Evolutionary conservation across 2,888 invertebrate species (phyloP).

Genomic region (Ellobium chinense): DNA sequence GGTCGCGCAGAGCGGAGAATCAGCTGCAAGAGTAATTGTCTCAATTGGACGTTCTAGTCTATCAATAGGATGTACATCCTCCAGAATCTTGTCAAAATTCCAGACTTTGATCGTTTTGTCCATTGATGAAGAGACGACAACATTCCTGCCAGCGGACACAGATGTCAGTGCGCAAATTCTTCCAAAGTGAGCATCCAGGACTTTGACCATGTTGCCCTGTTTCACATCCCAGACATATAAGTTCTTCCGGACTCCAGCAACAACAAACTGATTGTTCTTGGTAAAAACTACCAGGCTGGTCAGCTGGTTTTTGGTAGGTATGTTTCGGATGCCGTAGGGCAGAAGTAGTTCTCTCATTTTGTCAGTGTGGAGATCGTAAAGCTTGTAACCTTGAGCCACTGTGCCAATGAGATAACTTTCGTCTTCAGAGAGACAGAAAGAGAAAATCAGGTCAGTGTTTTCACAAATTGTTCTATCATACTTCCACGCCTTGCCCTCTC

Average conservation of each 20-base stretch:
- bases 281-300: conserved; percentile 96
- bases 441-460: conserved; percentile 73
- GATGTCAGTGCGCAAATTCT: conserved; percentile 95
- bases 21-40: conserved; percentile 84
- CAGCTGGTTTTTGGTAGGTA: conserved; percentile 92
- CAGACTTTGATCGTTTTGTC: conserved; percentile 99
- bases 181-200: conserved; percentile 97
- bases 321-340: conserved; percentile 89
- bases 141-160: conserved; percentile 85
- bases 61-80: conserved; percentile 88
- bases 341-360: conserved; percentile 70
- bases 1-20: conserved; percentile 91
- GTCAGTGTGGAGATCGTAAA: conserved; percentile 78
- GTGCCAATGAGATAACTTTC: conserved; percentile 89
- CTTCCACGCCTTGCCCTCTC: conserved; percentile 67
- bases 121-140: conserved; percentile 95
- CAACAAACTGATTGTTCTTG: conserved; percentile 91
- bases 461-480: conserved; percentile 74
- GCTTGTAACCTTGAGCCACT: conserved; percentile 75
- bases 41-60: conserved; percentile 97
- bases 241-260: conserved; percentile 96
- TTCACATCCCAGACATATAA: conserved; percentile 96
- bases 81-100: conserved; percentile 99
- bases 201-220: conserved; percentile 90
- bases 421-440: conserved; percentile 88